Evolutionary conservation across 2,113 vertebrate species (phyloP).

Genomic region (Parotia lawesii): DNA sequence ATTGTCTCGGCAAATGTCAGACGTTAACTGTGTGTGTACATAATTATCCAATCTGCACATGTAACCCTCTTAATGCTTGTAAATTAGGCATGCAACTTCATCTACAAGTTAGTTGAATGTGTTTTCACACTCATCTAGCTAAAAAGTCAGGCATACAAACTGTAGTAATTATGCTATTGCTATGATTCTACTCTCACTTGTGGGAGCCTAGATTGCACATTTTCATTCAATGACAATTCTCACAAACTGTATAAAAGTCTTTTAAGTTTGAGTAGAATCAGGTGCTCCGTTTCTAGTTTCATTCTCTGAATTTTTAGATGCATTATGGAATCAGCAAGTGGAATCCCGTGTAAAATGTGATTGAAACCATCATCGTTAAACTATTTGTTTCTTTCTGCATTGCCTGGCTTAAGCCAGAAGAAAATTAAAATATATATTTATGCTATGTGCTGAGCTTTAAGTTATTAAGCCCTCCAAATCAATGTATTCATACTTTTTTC

Average conservation of each 20-base stretch:
- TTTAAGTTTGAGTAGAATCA: background rate
- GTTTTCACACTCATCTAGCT: background rate
- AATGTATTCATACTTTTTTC: constrained; percentile 29
- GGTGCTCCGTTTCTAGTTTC: background rate
- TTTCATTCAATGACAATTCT: background rate
- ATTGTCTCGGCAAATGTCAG: constrained; percentile 44
- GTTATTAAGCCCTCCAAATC: constrained; percentile 20
- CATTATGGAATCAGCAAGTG: background rate
- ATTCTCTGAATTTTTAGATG: background rate
- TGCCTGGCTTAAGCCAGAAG: background rate
- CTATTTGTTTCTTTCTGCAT: background rate
- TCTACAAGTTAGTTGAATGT: background rate
- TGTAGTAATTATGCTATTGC: background rate
- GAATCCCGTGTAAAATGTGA: background rate
- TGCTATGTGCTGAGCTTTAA: background rate
- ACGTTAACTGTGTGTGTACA: background rate
- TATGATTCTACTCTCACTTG: background rate
- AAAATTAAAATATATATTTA: constrained; percentile 48
- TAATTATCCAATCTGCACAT: constrained; percentile 55
- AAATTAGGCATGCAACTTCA: constrained; percentile 38
- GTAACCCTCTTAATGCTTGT: constrained; percentile 8
- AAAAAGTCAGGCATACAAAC: constrained; percentile 1
- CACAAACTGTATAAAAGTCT: background rate
- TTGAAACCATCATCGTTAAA: constrained; percentile 8
- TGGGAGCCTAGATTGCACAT: background rate